Base-by-base conservation (phyloP, 2,113 vertebrate species). In the Callaeas wilsoni region DNA sequence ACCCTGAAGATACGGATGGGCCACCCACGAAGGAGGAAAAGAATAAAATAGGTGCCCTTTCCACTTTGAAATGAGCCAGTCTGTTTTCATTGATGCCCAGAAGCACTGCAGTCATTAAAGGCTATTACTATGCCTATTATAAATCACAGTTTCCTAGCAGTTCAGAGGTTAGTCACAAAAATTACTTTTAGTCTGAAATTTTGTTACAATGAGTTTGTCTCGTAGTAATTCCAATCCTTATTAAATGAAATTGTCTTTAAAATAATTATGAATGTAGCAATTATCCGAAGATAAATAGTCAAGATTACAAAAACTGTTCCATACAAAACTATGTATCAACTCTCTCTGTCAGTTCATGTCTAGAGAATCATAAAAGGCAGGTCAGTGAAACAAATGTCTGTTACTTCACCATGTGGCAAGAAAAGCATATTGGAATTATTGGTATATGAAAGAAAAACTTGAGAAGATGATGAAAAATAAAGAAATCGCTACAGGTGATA, bases 41-140 rank as follows among this genome's bases (percentile, higher is more conserved):
- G 32, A 57, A 39, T 68, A 13, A 67, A 92, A 55, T 46, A 55
- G 81, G 65, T 75, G 68, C 56, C 76, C 53, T 84, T 89, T 92
- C 60, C 81, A 65, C 87, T 94, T 89, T 71, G 69, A 84, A 93
- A 92, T 37, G 90, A 96, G 52, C 83, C 88, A 68, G 16, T 76
- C 76, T 95, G 73, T 84, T 93, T 93, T 84, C 56, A 30, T 13
- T 20, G 82, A 30, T 92, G 83, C 89, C 69, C 92, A 8, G 87
- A 63, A 96, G 95, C 87, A 12, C 62, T 84, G 87, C 92, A 88
- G 68, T 94, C 93, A 94, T 94, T 96, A 92, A 56, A 90, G 77
- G 96, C 86, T 89, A 92, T 97, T 94, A 89, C 83, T 69, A 4
- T 84, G 81, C 80, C 88, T 89, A 46, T 96, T 96, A 95, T 96